Conservation (phyloP, 2,113 vertebrate genomes). For the Hippocampus guttulatus region DNA sequence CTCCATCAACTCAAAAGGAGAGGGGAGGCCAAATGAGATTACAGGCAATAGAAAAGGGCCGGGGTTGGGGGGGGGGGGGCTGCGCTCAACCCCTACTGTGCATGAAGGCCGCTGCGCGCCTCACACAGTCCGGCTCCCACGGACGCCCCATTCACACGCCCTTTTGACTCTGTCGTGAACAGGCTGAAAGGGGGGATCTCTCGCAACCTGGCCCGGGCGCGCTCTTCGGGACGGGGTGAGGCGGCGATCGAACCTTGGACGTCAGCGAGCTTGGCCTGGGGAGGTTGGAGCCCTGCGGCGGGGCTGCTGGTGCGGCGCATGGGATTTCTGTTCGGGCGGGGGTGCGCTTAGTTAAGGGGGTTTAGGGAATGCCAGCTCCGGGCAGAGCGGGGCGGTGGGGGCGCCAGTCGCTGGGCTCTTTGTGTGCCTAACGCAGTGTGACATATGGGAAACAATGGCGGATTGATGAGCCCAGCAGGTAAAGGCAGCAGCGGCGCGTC, state of each 20-base stretch:
- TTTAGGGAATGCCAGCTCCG: conserved; percentile 89
- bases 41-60: conserved; percentile 84
- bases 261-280: conserved; percentile 8
- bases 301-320: conserved; percentile 50
- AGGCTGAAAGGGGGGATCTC: conserved; percentile 76
- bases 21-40: conserved; percentile 87
- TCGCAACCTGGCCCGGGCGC: conserved; percentile 60
- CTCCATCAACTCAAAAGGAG: conserved; percentile 78
- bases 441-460: conserved; percentile 94
- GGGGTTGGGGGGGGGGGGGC: conserved; percentile 69
- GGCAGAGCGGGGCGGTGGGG: conserved; percentile 83
- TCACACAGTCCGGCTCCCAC: conserved; percentile 82
- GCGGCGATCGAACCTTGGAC: neutral
- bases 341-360: conserved; percentile 66
- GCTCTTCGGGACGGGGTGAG: conserved; percentile 40
- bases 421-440: conserved; percentile 97
- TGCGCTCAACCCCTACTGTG: conserved; percentile 93
- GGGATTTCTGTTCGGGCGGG: conserved; percentile 61
- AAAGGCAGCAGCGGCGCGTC: conserved; percentile 83
- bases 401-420: conserved; percentile 84
- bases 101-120: conserved; percentile 81
- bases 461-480: conserved; percentile 99
- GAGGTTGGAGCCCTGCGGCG: conserved; percentile 36
- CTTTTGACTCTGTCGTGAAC: conserved; percentile 87
- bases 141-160: conserved; percentile 96